These are phyloP conservation scores for Bufo gargarizans DNA, from an alignment of 2,113 vertebrate species.

Conservation along the genomic window DNA sequence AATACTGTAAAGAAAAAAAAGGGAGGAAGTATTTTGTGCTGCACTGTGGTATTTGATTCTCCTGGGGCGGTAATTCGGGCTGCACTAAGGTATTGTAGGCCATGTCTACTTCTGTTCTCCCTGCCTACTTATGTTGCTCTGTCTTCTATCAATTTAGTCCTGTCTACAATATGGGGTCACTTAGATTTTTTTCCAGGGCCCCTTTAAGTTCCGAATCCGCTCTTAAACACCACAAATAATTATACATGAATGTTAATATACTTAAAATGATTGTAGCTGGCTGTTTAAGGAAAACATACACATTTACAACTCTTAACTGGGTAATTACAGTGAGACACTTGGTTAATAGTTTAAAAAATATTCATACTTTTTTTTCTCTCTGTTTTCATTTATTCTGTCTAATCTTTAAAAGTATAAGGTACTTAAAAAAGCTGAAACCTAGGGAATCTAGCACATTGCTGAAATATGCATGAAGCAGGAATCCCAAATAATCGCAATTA, in stretches of 20 bases:
- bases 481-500: constrained; percentile 8
- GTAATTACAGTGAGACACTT: neutral
- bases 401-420: neutral
- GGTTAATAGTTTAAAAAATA: neutral
- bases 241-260: constrained; percentile 1
- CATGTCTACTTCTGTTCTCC: too few species aligned
- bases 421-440: neutral
- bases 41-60: too few species aligned
- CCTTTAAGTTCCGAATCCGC: too few species aligned
- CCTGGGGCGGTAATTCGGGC: too few species aligned
- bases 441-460: neutral
- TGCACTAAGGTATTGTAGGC: too few species aligned
- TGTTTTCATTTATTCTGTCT: neutral
- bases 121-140: too few species aligned
- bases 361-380: neutral
- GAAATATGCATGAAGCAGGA: neutral
- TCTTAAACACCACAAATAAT: neutral
- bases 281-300: neutral
- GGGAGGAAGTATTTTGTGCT: too few species aligned
- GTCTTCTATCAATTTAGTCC: too few species aligned
- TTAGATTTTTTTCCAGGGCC: too few species aligned
- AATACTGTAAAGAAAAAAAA: too few species aligned
- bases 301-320: neutral
- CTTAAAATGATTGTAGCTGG: neutral
- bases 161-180: too few species aligned